Base-by-base conservation (phyloP, 1,140 invertebrate species). In the Neodiprion fabricii region DNA sequence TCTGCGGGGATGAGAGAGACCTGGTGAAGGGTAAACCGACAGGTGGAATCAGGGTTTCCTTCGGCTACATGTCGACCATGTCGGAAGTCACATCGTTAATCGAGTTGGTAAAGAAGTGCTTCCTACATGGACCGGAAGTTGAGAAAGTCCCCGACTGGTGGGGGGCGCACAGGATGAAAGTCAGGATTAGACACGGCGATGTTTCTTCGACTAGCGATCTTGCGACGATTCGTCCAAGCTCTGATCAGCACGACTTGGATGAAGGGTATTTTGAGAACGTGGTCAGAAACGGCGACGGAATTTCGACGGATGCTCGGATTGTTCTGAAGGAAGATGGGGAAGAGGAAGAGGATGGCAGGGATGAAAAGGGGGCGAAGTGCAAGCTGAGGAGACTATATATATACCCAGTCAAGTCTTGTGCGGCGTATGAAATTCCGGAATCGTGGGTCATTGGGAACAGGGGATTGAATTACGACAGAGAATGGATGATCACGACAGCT, bases 391-490 rank as follows among this genome's bases (percentile, higher is more conserved):
- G 93, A 82, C 93, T 99, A 71, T 95, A 92, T 82, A 89, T 99
- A 69, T 99, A 96, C 89, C 98, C 98, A 2, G 91, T 99, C 1
- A 99, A 99, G 89, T 99, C 97, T 0, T 98, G 97, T 89, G 95
- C 91, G 3, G 92, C 93, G 50, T 94, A 94, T 78, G 90, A 93
- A 85, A 89, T 96, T 68, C 79, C 88, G 73, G 72, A 82, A 73
- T 86, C 86, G n/a, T 98, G 97, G 96, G 88, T 89, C 53, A 85
- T 98, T 49, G 92, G 91, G 28, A 76, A 82, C 0, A 92, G 91
- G 80, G 97, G 97, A 1, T 89, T 99, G 17, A 88, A 94, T 81
- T 98, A 95, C 85, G 98, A 99, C 86, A 90, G 97, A 79, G 91
- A 95, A 81, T 99, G 96, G 96, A 96, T 98, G 94, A 94, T 99